Evolutionary conservation across 1,140 invertebrate genomes (phyloP).

Genomic region (Trachymyrmex septentrionalis): DNA sequence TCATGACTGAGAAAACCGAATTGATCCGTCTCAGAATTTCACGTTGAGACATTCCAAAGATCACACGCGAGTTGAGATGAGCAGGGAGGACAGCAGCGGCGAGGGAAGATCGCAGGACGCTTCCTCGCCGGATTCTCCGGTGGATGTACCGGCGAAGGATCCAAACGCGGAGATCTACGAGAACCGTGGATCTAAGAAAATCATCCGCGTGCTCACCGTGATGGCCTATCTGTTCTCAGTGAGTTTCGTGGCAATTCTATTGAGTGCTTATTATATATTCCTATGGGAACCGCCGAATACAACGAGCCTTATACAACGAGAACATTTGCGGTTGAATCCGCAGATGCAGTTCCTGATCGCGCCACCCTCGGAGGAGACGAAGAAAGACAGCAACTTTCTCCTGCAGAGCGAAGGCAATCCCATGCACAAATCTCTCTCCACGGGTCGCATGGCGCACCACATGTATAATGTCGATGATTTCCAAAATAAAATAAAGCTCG

Average conservation of each 20-base stretch:
- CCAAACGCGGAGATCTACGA: slow-evolving; percentile 82
- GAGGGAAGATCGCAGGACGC: slow-evolving; percentile 40
- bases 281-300: slow-evolving; percentile 92
- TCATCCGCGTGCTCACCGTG: slow-evolving; percentile 92
- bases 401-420: not conserved
- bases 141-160: slow-evolving; percentile 73
- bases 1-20: not conserved
- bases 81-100: slow-evolving; percentile 63
- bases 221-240: slow-evolving; percentile 93
- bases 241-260: slow-evolving; percentile 92
- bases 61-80: slow-evolving; percentile 66
- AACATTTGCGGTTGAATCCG: slow-evolving; percentile 57
- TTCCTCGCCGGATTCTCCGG: slow-evolving; percentile 7
- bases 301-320: slow-evolving; percentile 73
- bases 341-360: slow-evolving; percentile 63
- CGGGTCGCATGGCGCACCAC: not conserved
- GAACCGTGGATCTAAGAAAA: slow-evolving; percentile 86
- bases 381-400: not conserved
- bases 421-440: not conserved
- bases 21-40: not conserved
- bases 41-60: not conserved
- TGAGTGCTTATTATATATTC: slow-evolving; percentile 94
- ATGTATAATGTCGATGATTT: not conserved
- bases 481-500: not conserved
- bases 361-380: not conserved